Conservation (phyloP, 2,113 vertebrate genomes). For the Antennarius striatus region DNA sequence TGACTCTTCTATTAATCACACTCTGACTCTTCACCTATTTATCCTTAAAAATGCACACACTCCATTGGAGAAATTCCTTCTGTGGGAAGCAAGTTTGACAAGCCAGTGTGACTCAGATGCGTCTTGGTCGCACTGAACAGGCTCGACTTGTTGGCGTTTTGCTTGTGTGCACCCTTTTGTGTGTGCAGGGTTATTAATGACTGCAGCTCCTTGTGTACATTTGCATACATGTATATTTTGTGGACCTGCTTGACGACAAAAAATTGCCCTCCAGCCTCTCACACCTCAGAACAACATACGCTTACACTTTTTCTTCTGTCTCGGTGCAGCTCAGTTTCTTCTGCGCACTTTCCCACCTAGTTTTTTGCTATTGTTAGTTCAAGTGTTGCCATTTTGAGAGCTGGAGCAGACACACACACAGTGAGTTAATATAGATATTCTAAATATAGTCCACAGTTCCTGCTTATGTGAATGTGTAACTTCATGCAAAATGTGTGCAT, state of each 20-base stretch:
- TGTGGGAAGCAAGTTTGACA: slow-evolving; percentile 50
- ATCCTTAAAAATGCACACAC: background rate
- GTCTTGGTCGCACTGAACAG: slow-evolving; percentile 59
- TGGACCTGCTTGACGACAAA: slow-evolving; percentile 46
- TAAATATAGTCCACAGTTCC: slow-evolving; percentile 65
- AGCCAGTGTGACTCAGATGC: slow-evolving; percentile 62
- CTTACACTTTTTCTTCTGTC: slow-evolving; percentile 2
- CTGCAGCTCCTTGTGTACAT: slow-evolving; percentile 15
- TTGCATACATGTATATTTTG: slow-evolving; percentile 23
- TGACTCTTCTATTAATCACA: too few relatives aligned
- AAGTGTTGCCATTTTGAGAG: slow-evolving; percentile 64
- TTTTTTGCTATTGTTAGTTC: slow-evolving; percentile 20
- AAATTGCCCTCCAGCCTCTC: slow-evolving; percentile 14
- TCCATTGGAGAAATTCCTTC: slow-evolving; percentile 28
- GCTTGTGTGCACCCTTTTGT: slow-evolving; percentile 21
- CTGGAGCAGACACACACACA: slow-evolving; percentile 66
- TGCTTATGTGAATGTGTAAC: slow-evolving; percentile 52
- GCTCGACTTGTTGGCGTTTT: slow-evolving; percentile 66
- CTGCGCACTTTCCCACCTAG: slow-evolving; percentile 26
- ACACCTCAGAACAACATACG: slow-evolving; percentile 12
- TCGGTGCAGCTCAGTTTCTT: slow-evolving; percentile 17
- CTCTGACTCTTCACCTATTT: background rate
- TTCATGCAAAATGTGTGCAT: slow-evolving; percentile 17
- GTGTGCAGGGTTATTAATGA: slow-evolving; percentile 6
- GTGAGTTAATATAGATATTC: slow-evolving; percentile 55